Conservation (phyloP, 2,888 invertebrate species). For the Euphydryas editha region DNA sequence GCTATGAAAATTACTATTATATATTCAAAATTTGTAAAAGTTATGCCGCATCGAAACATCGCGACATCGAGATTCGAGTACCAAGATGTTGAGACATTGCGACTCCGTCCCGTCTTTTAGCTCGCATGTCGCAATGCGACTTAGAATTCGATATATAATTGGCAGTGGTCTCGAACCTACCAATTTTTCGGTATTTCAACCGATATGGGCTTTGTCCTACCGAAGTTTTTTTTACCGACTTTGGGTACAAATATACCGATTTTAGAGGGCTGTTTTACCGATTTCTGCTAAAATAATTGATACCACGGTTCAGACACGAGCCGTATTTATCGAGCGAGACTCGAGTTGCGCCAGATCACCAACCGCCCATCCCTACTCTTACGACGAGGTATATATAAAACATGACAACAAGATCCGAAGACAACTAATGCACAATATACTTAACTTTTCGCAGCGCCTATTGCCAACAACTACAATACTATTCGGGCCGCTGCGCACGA, state of each 20-base stretch:
- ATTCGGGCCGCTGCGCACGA: not conserved
- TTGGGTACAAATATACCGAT: no score
- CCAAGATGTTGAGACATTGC: not conserved
- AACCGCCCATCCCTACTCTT: conserved; percentile 21
- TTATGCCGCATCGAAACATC: not conserved
- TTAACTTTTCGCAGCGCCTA: conserved; percentile 54
- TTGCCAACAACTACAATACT: conserved; percentile 25
- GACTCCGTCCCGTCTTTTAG: not conserved
- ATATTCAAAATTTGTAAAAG: conserved; percentile 22
- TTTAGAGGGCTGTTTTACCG: no score
- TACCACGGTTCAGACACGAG: not conserved
- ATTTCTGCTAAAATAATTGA: no score
- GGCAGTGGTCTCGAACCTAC: no score
- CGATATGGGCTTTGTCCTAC: no score
- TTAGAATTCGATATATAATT: not conserved
- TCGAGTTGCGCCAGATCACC: conserved; percentile 20
- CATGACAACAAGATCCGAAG: conserved; percentile 59
- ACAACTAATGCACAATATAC: conserved; percentile 68
- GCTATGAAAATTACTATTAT: conserved; percentile 24
- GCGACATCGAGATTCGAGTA: not conserved
- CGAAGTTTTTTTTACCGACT: no score
- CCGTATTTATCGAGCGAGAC: conserved; percentile 10
- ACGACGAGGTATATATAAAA: conserved; percentile 38
- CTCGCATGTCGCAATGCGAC: not conserved
- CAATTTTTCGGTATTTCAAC: no score